A percentile compares a stretch with the other conserved stretches of the same genome.
These are phyloP conservation scores for Drosophila algonquin DNA, from an alignment of 2,888 invertebrate genomes.

Conservation along the genomic window DNA sequence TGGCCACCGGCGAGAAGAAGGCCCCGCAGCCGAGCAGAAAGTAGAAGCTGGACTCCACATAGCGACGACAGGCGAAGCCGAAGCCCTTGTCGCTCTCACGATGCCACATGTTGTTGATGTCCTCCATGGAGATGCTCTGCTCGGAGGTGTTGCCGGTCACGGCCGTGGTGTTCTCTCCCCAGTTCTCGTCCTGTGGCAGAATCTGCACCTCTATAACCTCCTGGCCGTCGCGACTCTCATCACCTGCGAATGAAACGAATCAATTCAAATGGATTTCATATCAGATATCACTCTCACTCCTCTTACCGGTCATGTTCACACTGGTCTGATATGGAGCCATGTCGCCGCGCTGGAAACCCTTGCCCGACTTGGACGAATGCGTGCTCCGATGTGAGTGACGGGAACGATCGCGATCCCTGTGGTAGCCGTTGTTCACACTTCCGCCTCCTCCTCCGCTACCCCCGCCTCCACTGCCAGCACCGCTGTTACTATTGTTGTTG, in stretches of 20 bases:
- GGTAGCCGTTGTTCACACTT: slow-evolving; percentile 84
- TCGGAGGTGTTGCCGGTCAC: slow-evolving; percentile 98
- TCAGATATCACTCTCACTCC: neutral
- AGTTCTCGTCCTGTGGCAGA: slow-evolving; percentile 97
- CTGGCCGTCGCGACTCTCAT: slow-evolving; percentile 91
- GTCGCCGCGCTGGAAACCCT: slow-evolving; percentile 85
- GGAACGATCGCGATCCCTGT: slow-evolving; percentile 86
- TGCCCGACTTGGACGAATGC: slow-evolving; percentile 86
- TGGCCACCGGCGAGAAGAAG: slow-evolving; percentile 95
- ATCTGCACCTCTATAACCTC: slow-evolving; percentile 98
- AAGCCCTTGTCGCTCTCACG: slow-evolving; percentile 89
- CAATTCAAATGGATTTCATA: neutral
- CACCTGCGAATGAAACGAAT: slow-evolving; percentile 81
- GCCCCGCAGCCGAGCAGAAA: slow-evolving; percentile 92
- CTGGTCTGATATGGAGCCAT: slow-evolving; percentile 96
- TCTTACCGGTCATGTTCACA: slow-evolving; percentile 88
- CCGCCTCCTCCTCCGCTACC: slow-evolving; percentile 82
- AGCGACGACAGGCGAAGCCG: slow-evolving; percentile 91
- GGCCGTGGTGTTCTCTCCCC: slow-evolving; percentile 99
- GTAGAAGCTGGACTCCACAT: slow-evolving; percentile 92
- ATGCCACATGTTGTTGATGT: slow-evolving; percentile 94
- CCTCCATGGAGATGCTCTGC: slow-evolving; percentile 96
- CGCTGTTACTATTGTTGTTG: slow-evolving; percentile 77
- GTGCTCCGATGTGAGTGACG: slow-evolving; percentile 87
- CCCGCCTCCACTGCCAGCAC: slow-evolving; percentile 78